Evolutionary conservation across 1,140 invertebrate genomes (phyloP), one percentile per base, ranked within the genome.

Genomic region (Drosophila leontia): DNA sequence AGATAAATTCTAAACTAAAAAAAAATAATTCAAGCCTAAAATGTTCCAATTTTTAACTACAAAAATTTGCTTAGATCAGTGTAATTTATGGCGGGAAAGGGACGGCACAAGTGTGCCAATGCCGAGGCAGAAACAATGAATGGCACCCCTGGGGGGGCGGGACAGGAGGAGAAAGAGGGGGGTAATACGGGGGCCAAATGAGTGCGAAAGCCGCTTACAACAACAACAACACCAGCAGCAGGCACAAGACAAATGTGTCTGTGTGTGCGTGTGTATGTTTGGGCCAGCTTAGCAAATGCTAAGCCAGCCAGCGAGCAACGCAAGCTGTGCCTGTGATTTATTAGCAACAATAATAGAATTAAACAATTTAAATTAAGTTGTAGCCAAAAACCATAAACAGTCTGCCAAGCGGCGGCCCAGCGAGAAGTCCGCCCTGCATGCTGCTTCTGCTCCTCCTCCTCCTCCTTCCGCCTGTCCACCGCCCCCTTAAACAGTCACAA

Each of bases 321-420:
- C 84, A 88, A 90, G 84, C 84, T 88, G 84, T 88, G 84, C 78
- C 85, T 84, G 80, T 92, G 91, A 92, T 92, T 92, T 92, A 92
- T 92, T 92, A 92, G 91, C 91, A 92, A 91, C 91, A 92, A 91
- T 92, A 92, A 91, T 92, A 92, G 91, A 92, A 92, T 92, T 92
- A 92, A 92, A 91, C 91, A 92, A 92, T 92, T 92, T 92, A 92
- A 92, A 92, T 92, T 91, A 92, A 92, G 91, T 92, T 92, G 91
- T 91, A 91, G 91, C 85, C 84, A 78, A 88, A 87, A 88, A 88
- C 84, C 84, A 88, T 88, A 88, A 88, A 88, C 84, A 90, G 84
- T 88, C 80, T 84, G 71, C 76, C 84, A 74, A 70, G 51, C 64
- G 57, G 56, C 42, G 51, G 45, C 42, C 45, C 50, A 53, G 47